These are phyloP conservation scores for Procavia capensis DNA, from an alignment of 2,113 vertebrate genomes.

Conservation along the genomic window DNA sequence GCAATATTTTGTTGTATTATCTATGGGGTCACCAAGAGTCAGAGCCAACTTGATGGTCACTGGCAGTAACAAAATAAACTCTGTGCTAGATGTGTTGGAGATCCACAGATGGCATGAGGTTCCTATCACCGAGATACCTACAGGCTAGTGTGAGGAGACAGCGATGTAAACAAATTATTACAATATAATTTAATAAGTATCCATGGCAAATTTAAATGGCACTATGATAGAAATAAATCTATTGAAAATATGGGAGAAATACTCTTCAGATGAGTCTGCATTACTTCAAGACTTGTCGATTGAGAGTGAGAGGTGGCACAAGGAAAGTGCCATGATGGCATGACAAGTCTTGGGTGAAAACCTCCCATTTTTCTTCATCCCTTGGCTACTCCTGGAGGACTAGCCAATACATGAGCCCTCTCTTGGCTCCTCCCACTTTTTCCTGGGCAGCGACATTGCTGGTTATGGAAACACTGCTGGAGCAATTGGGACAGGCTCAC, in stretches of 20 bases:
- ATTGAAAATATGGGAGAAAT: neutral
- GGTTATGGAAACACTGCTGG: neutral
- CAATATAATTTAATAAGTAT: neutral
- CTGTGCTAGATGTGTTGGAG: neutral
- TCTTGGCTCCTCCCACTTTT: neutral
- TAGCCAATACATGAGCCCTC: neutral
- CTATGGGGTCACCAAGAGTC: no score
- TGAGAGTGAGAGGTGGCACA: neutral
- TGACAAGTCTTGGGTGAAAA: neutral
- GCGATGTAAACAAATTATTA: neutral
- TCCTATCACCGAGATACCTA: neutral
- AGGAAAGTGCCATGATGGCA: neutral
- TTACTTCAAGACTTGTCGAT: neutral
- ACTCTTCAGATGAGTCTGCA: neutral
- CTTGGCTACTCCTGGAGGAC: neutral
- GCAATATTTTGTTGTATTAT: no score
- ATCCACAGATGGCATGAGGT: neutral
- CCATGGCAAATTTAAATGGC: neutral
- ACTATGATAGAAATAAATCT: neutral
- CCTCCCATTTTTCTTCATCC: neutral
- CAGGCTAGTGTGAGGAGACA: neutral
- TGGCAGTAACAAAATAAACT: neutral
- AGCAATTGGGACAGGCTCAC: neutral
- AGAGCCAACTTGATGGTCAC: no score
- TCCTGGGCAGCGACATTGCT: neutral